Base-by-base conservation (phyloP, 2,113 vertebrate genomes). In the Falco punctatus region DNA sequence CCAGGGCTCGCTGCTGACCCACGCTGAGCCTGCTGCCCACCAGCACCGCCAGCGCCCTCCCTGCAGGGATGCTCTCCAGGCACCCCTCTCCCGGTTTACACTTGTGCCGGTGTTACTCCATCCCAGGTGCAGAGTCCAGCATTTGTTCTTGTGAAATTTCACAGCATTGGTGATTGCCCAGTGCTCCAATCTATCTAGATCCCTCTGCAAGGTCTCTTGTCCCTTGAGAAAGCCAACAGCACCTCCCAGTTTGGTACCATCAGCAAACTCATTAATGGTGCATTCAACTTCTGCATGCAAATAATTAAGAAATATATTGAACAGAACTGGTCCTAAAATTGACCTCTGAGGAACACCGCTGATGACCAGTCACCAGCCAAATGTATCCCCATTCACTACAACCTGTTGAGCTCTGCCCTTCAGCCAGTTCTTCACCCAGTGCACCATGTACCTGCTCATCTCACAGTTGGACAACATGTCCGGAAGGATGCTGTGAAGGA, bases 401-500 rank as follows among this genome's bases (percentile, higher is more conserved):
- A 58, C 12, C 3, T 4, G 1, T 19, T 58, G 57, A 62, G 15
- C 10, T 5, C 8, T 55, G 48, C 42, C 42, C 42, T 48, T 74
- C 22, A 65, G 16, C 26, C 21, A 33, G 5, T 57, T 66, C 27
- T 55, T 46, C 40, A 55, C 6, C 4, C n/a, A 18, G 15, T 0
- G 2, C 22, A 30, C 19, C 0, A 1, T 54, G 27, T 6, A 38
- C 4, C 4, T 22, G 4, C 13, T 46, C 12, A 42, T 42, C 42
- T 42, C 42, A 42, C 14, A 52, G 19, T 0, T 16, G 14, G 38
- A 32, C 30, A 78, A 30, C 42, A 13, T 13, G 42, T 42, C 42
- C 42, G 14, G 57, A 54, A n/a, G 16, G 38, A 30, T 54, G 10
- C 15, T 71, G 30, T 57, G 30, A 67, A 6, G 11, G 22, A 23